Base-by-base conservation (phyloP, 2,888 invertebrate genomes). In the Choristoneura rosaceana region DNA sequence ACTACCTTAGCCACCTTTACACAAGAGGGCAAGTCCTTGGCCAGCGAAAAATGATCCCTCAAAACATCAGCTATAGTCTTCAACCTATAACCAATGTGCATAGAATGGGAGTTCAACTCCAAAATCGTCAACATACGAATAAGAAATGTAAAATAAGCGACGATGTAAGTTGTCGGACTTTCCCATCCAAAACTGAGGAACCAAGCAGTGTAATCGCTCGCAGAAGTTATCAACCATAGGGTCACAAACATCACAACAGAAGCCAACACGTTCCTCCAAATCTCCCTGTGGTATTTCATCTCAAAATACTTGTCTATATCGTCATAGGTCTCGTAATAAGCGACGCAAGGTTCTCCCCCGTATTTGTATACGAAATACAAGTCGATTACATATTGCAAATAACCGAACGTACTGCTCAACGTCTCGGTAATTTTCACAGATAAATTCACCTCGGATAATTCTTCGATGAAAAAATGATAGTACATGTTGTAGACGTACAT, bases 61-160 rank as follows among this genome's bases (percentile, higher is more conserved):
- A 79, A 69, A 12, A 70, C 63, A 52, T 78, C 76, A 12, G 58
- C 75, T 65, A 79, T 73, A 14, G 66, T 69, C 47, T 65, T 75
- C 8, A 80, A 55, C 33, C 78, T 71, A 68, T 74, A 78, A 45
- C 75, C 71, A 0, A 80, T n/a, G 69, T 78, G 78, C 34, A 63
- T 64, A 9, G 71, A 55, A 45, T 79, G 74, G 0, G 76, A 62
- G 8, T 65, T 74, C 4, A 74, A 61, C 50, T 79, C 77, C 3
- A 76, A 17, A 10, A 71, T 17, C 2, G 63, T 74, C 4, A 79
- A 50, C 15, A 74, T 61, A 61, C 74, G 74, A 2, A 79, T 63
- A 4, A 71, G 14, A 14, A 74, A 73, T 38, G 76, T 76, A 15
- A 75, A 50, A 52, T 77, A 77, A 8, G 76, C 76, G 3, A 76